A percentile compares a stretch with the other conserved stretches of the same genome.
These are phyloP conservation scores for Lottia gigantea DNA, from an alignment of 2,888 invertebrate genomes.

Conservation along the genomic window DNA sequence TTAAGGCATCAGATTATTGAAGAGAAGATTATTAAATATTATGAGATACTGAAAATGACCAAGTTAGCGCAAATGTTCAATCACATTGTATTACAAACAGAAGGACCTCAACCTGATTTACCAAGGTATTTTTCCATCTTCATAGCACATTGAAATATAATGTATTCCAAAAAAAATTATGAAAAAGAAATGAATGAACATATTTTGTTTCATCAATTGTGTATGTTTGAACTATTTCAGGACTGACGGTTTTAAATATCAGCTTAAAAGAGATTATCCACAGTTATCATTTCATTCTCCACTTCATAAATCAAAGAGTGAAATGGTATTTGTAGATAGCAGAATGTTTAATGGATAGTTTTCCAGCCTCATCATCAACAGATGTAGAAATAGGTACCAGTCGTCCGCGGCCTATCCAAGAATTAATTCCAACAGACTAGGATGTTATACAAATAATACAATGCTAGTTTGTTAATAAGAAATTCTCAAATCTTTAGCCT, in stretches of 20 bases:
- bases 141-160: too few relatives aligned
- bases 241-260: not conserved
- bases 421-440: not conserved
- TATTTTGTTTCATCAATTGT: too few relatives aligned
- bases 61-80: not conserved
- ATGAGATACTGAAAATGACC: not conserved
- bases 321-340: not conserved
- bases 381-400: not conserved
- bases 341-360: not conserved
- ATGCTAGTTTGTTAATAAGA: not conserved
- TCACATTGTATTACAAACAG: not conserved
- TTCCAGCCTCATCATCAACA: not conserved
- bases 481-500: not conserved
- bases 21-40: not conserved
- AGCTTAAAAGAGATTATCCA: not conserved
- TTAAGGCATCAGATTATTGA: not conserved
- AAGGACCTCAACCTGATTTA: not conserved
- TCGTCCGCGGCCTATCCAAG: not conserved
- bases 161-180: too few relatives aligned
- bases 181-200: too few relatives aligned
- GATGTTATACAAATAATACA: not conserved
- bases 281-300: not conserved
- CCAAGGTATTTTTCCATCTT: too few relatives aligned
- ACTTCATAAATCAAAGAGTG: not conserved
- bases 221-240: not conserved